These are phyloP conservation scores for Antheraea yamamai DNA, from an alignment of 2,888 invertebrate species.

Conservation along the genomic window DNA sequence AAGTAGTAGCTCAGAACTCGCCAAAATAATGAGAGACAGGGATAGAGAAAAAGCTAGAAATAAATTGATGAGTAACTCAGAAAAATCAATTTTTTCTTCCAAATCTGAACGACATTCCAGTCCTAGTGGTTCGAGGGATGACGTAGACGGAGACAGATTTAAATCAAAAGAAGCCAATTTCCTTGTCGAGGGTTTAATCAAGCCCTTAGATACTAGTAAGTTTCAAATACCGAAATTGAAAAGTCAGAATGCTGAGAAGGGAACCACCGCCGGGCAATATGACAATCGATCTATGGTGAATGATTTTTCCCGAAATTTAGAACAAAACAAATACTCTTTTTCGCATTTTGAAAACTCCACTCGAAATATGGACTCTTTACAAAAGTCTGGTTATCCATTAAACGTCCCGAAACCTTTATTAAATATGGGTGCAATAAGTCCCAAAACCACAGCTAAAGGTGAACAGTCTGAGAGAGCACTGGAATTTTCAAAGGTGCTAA, in stretches of 20 bases:
- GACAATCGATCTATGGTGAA: constrained; percentile 72
- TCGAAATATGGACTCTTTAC: constrained; percentile 62
- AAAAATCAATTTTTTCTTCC: constrained; percentile 85
- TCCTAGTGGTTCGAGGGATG: constrained; percentile 84
- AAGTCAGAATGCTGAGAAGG: constrained; percentile 76
- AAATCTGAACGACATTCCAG: constrained; percentile 85
- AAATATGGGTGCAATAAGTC: constrained; percentile 72
- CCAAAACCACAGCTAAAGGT: constrained; percentile 63
- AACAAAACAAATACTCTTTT: constrained; percentile 73
- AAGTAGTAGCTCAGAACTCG: constrained; percentile 80
- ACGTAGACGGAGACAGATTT: constrained; percentile 84
- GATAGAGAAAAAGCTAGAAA: constrained; percentile 83
- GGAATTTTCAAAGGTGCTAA: constrained; percentile 65
- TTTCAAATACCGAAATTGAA: constrained; percentile 93
- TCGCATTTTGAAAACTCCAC: constrained; percentile 69
- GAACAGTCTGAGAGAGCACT: constrained; percentile 63
- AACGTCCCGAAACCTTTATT: constrained; percentile 74
- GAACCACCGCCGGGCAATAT: constrained; percentile 66
- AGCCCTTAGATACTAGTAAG: constrained; percentile 89
- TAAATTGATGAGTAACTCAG: constrained; percentile 81
- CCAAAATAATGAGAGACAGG: constrained; percentile 81
- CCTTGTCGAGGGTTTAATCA: constrained; percentile 88
- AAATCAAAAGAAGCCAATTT: constrained; percentile 86
- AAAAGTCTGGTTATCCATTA: constrained; percentile 71
- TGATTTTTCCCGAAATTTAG: constrained; percentile 69